A percentile compares a stretch with the other conserved stretches of the same genome.
These are phyloP conservation scores for Maniola jurtina DNA, from an alignment of 1,140 invertebrate genomes.

Conservation along the genomic window DNA sequence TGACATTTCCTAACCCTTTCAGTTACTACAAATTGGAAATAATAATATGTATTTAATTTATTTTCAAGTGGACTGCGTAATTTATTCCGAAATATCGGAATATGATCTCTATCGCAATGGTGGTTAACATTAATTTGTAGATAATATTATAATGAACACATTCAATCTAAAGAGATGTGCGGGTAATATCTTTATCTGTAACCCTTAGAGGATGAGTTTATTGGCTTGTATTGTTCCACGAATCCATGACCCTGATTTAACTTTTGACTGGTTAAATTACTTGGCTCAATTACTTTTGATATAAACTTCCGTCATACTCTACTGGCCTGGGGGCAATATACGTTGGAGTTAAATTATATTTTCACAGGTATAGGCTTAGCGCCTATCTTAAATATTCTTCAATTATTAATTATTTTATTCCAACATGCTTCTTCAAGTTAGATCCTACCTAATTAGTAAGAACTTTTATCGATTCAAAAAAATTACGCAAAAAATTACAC, in stretches of 20 bases:
- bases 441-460: too few relatives aligned
- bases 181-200: constrained; percentile 30
- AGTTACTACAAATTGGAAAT: constrained; percentile 48
- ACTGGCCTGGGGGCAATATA: constrained; percentile 27
- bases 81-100: neutral
- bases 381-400: too few relatives aligned
- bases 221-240: constrained; percentile 29
- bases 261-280: constrained; percentile 57
- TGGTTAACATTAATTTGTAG: neutral
- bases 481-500: too few relatives aligned
- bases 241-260: constrained; percentile 45
- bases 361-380: neutral
- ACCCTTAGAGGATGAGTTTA: constrained; percentile 25
- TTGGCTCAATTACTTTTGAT: constrained; percentile 51
- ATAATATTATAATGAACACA: neutral
- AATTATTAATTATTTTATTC: too few relatives aligned
- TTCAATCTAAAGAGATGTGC: constrained; percentile 27
- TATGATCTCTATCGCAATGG: constrained; percentile 12
- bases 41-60: constrained; percentile 24
- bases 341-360: neutral
- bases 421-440: too few relatives aligned
- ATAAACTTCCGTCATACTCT: constrained; percentile 46
- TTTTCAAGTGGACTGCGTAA: neutral
- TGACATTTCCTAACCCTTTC: constrained; percentile 50
- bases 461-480: too few relatives aligned